A percentile compares a stretch with the other conserved stretches of the same genome.
phyloP scores from a whole-genome alignment of 2,797 vertebrate species.

The Oreochromis grahami region DNA sequence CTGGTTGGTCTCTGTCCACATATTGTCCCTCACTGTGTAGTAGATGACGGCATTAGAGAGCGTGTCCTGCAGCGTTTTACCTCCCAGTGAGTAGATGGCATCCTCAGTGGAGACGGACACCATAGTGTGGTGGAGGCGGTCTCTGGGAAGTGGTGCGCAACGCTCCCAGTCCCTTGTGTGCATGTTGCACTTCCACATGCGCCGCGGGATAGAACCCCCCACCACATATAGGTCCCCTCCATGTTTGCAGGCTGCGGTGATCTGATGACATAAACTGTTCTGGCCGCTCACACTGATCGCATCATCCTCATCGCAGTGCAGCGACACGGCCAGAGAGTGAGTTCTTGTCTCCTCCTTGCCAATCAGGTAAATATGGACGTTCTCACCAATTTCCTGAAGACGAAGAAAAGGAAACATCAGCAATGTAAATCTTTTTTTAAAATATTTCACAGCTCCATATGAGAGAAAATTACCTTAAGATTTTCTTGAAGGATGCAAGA shows the following conservation, averaged over 20 bases:
- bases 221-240: slow-evolving; percentile 94
- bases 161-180: slow-evolving; percentile 99
- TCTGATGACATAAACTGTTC: slow-evolving; percentile 98
- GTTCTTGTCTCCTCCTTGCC: slow-evolving; percentile 96
- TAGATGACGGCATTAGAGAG: slow-evolving; percentile 96
- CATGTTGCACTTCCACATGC: slow-evolving; percentile 99
- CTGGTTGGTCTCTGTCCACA: slow-evolving; percentile 96
- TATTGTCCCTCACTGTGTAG: slow-evolving; percentile 93
- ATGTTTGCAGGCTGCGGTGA: slow-evolving; percentile 97
- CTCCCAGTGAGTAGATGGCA: slow-evolving; percentile 93
- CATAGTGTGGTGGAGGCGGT: slow-evolving; percentile 95
- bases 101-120: slow-evolving; percentile 90
- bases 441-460: neutral
- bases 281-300: slow-evolving; percentile 94
- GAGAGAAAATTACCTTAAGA: slow-evolving; percentile 81
- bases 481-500: slow-evolving; percentile 86
- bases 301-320: slow-evolving; percentile 94
- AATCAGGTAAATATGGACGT: slow-evolving; percentile 97
- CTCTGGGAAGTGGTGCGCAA: slow-evolving; percentile 93
- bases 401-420: neutral
- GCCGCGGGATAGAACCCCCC: slow-evolving; percentile 94
- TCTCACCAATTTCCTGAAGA: slow-evolving; percentile 93
- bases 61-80: slow-evolving; percentile 94
- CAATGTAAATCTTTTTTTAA: neutral
- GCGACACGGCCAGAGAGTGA: slow-evolving; percentile 92